Base-by-base conservation (phyloP, 2,113 vertebrate species). In the Neomonachus schauinslandi region DNA sequence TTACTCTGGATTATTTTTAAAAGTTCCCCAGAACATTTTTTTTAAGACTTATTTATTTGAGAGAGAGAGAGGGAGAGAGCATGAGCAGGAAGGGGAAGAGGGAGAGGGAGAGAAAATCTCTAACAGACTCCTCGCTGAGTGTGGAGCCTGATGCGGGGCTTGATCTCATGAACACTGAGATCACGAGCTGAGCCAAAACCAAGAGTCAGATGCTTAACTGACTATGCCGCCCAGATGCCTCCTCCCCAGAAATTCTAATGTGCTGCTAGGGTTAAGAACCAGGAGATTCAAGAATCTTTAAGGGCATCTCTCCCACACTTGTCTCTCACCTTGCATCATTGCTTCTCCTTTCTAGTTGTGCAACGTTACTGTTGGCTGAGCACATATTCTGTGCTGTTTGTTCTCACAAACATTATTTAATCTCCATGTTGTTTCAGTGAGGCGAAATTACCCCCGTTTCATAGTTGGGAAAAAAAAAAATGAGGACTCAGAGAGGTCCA, bases 401-500 rank as follows among this genome's bases (percentile, higher is more conserved):
- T 90, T 91, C 74, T 91, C 71, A 95, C 4, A 83, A 91, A 93
- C 42, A 65, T 80, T 80, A 61, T 81, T 83, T 86, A 65, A 87
- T 84, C 53, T 69, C 94, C 31, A 65, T 22, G 31, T 55, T 24
- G 84, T 83, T 24, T 22, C 39, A 67, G 46, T 79, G 63, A 95
- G 84, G 71, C 12, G 33, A 90, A 51, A 89, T 67, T 82, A 26
- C 13, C 19, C 31, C 21, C 12, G 26, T 63, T 95, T 91, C 46
- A 76, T 24, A 87, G 55, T 4, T 49, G 26, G n/a, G 36, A 15
- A 36, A 67, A 31, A 55, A 1, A 59, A 55, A 1, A 71, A 72
- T 1, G 83, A 2, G 33, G 33, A 76, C 42, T 80, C 33, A 31
- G 33, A 53, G 49, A 61, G 67, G 57, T n/a, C 33, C 59, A 63